phyloP scores from a whole-genome alignment of 1,140 invertebrate species.

The Wasmannia auropunctata region DNA sequence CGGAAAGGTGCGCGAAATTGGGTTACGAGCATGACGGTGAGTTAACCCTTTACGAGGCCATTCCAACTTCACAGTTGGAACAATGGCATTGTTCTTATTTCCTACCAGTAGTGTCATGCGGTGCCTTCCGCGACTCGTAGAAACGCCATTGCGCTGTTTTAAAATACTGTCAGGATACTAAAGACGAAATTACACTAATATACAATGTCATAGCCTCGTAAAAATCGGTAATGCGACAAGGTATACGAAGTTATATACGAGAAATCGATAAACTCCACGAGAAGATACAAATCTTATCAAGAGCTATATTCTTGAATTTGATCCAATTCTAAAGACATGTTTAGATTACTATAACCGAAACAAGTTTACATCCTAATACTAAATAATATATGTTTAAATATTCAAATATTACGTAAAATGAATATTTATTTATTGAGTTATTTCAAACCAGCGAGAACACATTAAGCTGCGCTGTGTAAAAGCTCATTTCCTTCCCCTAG shows the following conservation, averaged over 20 bases:
- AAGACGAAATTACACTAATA: not conserved
- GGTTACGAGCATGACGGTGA: conserved; percentile 43
- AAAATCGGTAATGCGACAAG: conserved; percentile 1
- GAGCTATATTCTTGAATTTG: no score
- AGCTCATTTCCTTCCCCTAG: not conserved
- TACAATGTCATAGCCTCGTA: not conserved
- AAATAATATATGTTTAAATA: not conserved
- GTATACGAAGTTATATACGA: not conserved
- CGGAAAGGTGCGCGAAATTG: conserved; percentile 40
- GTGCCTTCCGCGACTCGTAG: conserved; percentile 19
- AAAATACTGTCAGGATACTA: conserved; percentile 2
- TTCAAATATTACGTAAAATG: not conserved
- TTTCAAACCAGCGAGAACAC: not conserved
- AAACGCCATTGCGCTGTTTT: conserved; percentile 33
- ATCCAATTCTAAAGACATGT: no score
- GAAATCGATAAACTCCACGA: not conserved
- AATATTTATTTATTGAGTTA: not conserved
- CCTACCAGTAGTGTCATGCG: conserved; percentile 34
- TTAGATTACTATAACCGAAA: not conserved
- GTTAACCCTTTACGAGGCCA: conserved; percentile 51
- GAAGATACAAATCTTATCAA: not conserved
- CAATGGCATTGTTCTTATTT: conserved; percentile 56
- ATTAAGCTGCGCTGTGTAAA: not conserved
- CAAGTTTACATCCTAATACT: not conserved
- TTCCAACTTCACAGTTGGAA: conserved; percentile 49